These are phyloP conservation scores for Isaurus tuberculatus DNA, from an alignment of 92 coral and sea anemone genomes.

Conservation along the genomic window DNA sequence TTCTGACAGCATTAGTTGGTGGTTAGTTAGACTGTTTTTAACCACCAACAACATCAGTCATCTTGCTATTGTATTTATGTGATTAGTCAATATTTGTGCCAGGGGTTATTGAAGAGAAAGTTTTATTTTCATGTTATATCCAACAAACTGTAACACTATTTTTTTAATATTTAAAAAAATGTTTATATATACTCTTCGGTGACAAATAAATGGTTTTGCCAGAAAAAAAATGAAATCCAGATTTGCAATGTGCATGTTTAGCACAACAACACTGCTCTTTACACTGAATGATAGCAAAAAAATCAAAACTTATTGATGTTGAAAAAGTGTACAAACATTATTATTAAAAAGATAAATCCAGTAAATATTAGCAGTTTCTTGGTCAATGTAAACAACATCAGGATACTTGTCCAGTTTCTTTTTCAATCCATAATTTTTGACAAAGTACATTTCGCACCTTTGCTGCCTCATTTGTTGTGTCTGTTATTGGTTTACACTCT, in stretches of 20 bases:
- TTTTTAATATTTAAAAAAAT: constrained; percentile 6
- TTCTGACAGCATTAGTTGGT: no score
- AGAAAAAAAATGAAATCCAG: constrained; percentile 10
- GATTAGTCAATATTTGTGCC: constrained; percentile 16
- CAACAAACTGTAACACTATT: constrained; percentile 26
- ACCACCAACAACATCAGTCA: constrained; percentile 33
- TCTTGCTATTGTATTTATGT: constrained; percentile 18
- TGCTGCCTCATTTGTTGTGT: constrained; percentile 18
- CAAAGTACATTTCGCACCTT: constrained; percentile 25
- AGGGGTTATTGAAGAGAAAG: constrained; percentile 18
- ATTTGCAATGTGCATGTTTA: constrained; percentile 26
- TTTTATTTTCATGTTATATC: constrained; percentile 22
- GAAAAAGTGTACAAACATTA: constrained; percentile 24
- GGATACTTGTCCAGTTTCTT: constrained; percentile 33
- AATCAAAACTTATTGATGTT: neutral
- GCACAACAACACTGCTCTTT: constrained; percentile 22
- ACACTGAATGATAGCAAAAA: constrained; percentile 17
- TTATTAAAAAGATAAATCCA: constrained; percentile 2
- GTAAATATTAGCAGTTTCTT: constrained; percentile 21
- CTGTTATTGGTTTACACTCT: constrained; percentile 17
- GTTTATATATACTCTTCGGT: constrained; percentile 19
- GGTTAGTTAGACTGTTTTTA: constrained; percentile 31
- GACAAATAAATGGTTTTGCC: constrained; percentile 12
- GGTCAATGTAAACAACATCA: constrained; percentile 16
- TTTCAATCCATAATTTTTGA: constrained; percentile 25